Base-by-base conservation (phyloP, 2,113 vertebrate species). In the Micromys minutus region DNA sequence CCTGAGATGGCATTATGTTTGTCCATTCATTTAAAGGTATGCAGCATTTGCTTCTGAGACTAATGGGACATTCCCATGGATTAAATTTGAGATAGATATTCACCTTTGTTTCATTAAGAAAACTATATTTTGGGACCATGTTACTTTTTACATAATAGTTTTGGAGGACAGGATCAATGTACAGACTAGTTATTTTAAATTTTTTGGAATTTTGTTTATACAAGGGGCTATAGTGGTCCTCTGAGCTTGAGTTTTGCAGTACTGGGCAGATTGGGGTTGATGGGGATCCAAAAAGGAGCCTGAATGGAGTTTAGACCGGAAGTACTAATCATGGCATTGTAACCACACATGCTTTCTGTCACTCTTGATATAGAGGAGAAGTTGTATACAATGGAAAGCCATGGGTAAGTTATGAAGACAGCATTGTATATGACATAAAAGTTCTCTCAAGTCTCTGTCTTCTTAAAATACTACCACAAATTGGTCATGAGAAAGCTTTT, bases 71-170 rank as follows among this genome's bases (percentile, higher is more conserved):
- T 79, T 17, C 29, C 16, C 83, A 0, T 80, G 57, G 55, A 75
- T 91, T 94, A 87, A 91, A 87, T 36, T 94, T 95, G 74, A 6
- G 72, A 9, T 29, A 89, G 76, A 80, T 87, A 79, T 74, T 87
- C 21, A 89, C 19, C 31, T 90, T 89, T 95, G 24, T 89, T 87
- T 22, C 67, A 87, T 52, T 93, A 22, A 89, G 22, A 29, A 59
- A 72, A 76, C 17, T 1, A 87, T 65, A 26, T 50, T 57, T 87
- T 63, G 67, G 17, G 16, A 1, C 5, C 11, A 39, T 74, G 55
- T 63, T 9, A 84, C 4, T 90, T 80, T 95, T 26, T 76, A 80
- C 72, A 90, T 80, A 92, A 61, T 59, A 93, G n/a, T 59, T 86
- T 93, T 42, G 74, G 34, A 87, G 15, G 31, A 91, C 72, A 90